Percentiles rank a stretch among this genome's conserved stretches.
phyloP scores from a whole-genome alignment of 1,140 invertebrate species.

The Trachymyrmex septentrionalis region DNA sequence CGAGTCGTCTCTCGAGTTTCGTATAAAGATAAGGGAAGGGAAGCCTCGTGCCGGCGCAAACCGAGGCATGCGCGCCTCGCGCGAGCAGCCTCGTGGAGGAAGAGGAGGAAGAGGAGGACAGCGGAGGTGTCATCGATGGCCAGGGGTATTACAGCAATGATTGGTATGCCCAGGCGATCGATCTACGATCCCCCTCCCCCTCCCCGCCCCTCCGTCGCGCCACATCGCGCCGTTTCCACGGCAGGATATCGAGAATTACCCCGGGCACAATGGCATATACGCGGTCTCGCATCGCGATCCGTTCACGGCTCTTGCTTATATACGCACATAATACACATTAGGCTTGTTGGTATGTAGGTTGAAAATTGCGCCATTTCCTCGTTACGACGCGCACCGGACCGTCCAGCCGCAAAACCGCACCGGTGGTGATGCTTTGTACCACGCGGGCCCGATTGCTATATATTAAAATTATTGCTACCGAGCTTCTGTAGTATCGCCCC shows the following conservation, averaged over 20 bases:
- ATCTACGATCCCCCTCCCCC: conserved; percentile 3
- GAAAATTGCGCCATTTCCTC: conserved; percentile 75
- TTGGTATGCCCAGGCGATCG: conserved; percentile 59
- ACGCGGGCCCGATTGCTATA: conserved; percentile 67
- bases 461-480: conserved; percentile 74
- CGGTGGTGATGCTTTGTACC: conserved; percentile 62
- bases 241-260: conserved; percentile 77
- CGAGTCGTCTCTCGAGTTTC: conserved; percentile 26
- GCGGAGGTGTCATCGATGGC: conserved; percentile 53
- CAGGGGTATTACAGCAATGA: conserved; percentile 62
- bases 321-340: conserved; percentile 68
- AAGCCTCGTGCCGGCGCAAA: background rate
- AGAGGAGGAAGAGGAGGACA: conserved; percentile 44
- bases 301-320: conserved; percentile 41
- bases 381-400: conserved; percentile 78
- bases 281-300: conserved; percentile 54
- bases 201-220: background rate
- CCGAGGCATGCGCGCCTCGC: conserved; percentile 10
- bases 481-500: background rate
- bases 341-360: conserved; percentile 76
- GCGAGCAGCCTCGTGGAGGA: background rate
- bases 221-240: conserved; percentile 20
- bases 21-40: conserved; percentile 20
- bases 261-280: conserved; percentile 68
- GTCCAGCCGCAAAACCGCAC: conserved; percentile 82